Conservation (phyloP, 2,113 vertebrate species). For the Sus scrofa region DNA sequence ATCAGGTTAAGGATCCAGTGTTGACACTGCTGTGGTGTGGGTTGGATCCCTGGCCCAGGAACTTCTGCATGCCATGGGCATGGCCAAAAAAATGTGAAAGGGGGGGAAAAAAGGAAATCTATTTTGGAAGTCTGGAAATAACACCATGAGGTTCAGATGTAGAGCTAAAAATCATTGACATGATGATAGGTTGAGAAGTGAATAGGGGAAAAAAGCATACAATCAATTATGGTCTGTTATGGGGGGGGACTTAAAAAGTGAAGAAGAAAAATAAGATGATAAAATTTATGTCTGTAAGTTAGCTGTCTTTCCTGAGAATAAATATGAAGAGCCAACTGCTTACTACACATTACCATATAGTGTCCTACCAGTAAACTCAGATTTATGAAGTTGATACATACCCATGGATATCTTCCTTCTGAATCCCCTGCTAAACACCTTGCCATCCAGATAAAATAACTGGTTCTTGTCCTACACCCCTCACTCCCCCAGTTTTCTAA, state of each 20-base stretch:
- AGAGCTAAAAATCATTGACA: not conserved
- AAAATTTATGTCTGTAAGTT: not conserved
- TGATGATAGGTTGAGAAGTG: not conserved
- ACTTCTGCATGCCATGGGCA: too few relatives aligned
- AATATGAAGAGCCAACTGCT: not conserved
- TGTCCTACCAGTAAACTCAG: not conserved
- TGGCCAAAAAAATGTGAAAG: too few relatives aligned
- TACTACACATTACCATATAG: not conserved
- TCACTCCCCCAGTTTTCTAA: not conserved
- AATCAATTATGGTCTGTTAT: not conserved
- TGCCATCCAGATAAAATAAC: not conserved
- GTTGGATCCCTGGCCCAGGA: too few relatives aligned
- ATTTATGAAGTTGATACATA: not conserved
- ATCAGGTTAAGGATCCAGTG: too few relatives aligned
- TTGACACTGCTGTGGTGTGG: too few relatives aligned
- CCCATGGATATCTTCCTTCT: not conserved
- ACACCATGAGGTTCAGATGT: not conserved
- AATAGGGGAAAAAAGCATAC: not conserved
- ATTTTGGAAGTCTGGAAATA: not conserved
- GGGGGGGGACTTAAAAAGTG: not conserved
- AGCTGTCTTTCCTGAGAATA: not conserved
- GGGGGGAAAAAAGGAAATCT: not conserved
- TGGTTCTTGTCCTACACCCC: not conserved
- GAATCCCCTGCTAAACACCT: conserved; percentile 13
- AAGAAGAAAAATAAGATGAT: not conserved